These are phyloP conservation scores for Herminia tarsipennalis DNA, from an alignment of 2,888 invertebrate genomes.

Conservation along the genomic window DNA sequence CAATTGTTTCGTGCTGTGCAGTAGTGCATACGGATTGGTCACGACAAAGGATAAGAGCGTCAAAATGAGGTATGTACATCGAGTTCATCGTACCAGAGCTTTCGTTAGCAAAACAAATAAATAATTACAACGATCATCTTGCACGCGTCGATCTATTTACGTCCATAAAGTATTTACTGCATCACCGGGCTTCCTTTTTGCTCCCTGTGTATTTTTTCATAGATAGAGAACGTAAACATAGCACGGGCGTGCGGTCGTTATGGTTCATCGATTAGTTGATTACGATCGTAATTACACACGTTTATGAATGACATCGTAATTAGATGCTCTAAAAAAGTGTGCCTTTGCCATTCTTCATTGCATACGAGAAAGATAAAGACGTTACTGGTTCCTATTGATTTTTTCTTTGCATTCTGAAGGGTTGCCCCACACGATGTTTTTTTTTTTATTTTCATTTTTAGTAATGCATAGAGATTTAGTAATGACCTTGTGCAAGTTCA, in stretches of 20 bases:
- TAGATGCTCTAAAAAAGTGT: slow-evolving; percentile 50
- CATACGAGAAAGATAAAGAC: slow-evolving; percentile 25
- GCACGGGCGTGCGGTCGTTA: slow-evolving; percentile 58
- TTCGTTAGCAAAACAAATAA: slow-evolving; percentile 82
- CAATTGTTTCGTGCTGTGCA: slow-evolving; percentile 81
- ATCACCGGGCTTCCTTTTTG: slow-evolving; percentile 58
- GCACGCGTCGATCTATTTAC: slow-evolving; percentile 74
- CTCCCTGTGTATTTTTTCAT: slow-evolving; percentile 53
- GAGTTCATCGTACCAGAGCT: slow-evolving; percentile 76
- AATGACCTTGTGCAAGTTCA: slow-evolving; percentile 51
- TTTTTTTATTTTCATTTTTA: slow-evolving; percentile 33
- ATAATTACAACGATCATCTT: slow-evolving; percentile 68
- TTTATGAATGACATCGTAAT: slow-evolving; percentile 77
- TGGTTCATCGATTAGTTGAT: slow-evolving; percentile 75
- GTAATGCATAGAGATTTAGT: slow-evolving; percentile 26
- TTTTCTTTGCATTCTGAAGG: slow-evolving; percentile 35
- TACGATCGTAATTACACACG: slow-evolving; percentile 65
- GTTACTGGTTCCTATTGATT: slow-evolving; percentile 41
- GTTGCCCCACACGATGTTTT: slow-evolving; percentile 39
- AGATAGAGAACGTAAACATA: slow-evolving; percentile 73
- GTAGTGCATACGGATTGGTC: slow-evolving; percentile 81
- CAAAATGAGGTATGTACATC: slow-evolving; percentile 81
- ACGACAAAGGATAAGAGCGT: slow-evolving; percentile 77
- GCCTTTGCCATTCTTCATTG: slow-evolving; percentile 29
- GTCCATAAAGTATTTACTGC: slow-evolving; percentile 64